These are phyloP conservation scores for Drosophila lacteicornis DNA, from an alignment of 1,140 invertebrate species.

Conservation along the genomic window DNA sequence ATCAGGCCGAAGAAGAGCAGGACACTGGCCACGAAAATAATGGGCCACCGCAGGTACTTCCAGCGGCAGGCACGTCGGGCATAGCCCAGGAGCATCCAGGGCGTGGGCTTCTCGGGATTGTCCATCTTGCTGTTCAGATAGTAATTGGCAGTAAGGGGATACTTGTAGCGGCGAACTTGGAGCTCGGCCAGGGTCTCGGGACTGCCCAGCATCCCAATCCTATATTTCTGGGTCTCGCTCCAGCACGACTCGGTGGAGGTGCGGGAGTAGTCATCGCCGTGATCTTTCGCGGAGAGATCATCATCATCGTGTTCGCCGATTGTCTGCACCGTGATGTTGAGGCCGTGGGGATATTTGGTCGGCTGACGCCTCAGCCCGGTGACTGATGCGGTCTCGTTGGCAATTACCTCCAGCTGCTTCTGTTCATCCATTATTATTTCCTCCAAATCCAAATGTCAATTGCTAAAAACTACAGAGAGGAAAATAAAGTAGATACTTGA, in stretches of 20 bases:
- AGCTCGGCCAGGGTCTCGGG: slow-evolving; percentile 76
- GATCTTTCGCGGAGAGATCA: slow-evolving; percentile 1
- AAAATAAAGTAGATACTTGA: not conserved
- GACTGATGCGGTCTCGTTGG: slow-evolving; percentile 49
- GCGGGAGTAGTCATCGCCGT: slow-evolving; percentile 65
- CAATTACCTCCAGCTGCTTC: slow-evolving; percentile 56
- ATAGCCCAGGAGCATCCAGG: slow-evolving; percentile 63
- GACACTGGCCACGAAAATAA: slow-evolving; percentile 79
- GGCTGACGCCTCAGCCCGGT: slow-evolving; percentile 68
- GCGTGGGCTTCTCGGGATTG: slow-evolving; percentile 44
- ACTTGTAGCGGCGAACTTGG: slow-evolving; percentile 80
- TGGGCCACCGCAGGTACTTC: slow-evolving; percentile 80
- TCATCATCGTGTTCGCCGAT: slow-evolving; percentile 42
- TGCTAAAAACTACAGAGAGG: slow-evolving; percentile 21
- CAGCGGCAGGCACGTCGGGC: slow-evolving; percentile 71
- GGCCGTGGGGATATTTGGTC: slow-evolving; percentile 79
- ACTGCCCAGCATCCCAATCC: slow-evolving; percentile 70
- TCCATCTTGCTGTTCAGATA: slow-evolving; percentile 62
- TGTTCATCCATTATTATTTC: slow-evolving; percentile 59
- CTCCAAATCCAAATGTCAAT: slow-evolving; percentile 72
- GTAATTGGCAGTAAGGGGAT: slow-evolving; percentile 77
- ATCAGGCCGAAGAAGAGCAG: slow-evolving; percentile 79
- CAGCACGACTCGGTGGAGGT: slow-evolving; percentile 63
- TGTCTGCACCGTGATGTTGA: slow-evolving; percentile 77
- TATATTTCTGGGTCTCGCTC: slow-evolving; percentile 72